phyloP scores from a whole-genome alignment of 2,113 vertebrate species.

The Tragelaphus strepsiceros region DNA sequence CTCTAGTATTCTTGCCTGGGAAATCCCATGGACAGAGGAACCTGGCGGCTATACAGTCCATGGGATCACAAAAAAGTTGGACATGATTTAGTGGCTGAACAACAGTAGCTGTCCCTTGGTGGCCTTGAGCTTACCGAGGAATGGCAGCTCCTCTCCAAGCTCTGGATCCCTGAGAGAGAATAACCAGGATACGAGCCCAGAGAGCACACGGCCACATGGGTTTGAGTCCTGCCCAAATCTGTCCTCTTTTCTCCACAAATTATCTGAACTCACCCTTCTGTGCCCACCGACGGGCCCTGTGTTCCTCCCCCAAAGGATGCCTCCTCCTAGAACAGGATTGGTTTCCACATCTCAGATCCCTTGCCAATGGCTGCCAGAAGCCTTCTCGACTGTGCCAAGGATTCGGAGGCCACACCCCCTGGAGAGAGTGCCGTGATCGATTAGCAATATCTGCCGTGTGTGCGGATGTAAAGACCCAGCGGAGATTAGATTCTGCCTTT shows the following conservation, averaged over 20 bases:
- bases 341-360: neutral
- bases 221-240: neutral
- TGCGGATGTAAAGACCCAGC: accelerated
- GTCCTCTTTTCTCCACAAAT: neutral
- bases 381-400: neutral
- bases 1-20: neutral
- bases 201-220: neutral
- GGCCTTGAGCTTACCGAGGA: neutral
- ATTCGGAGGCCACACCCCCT: neutral
- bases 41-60: neutral
- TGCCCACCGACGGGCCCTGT: accelerated
- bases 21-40: neutral
- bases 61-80: neutral
- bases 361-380: neutral
- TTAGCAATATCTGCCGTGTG: neutral
- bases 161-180: neutral
- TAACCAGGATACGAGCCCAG: neutral
- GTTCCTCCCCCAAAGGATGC: too few species aligned
- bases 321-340: neutral
- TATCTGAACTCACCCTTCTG: neutral
- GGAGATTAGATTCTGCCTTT: neutral
- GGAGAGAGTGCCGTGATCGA: accelerated
- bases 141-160: neutral
- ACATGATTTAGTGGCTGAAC: neutral
- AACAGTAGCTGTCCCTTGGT: neutral